phyloP scores from a whole-genome alignment of 2,888 invertebrate species.

The Steromphala cineraria region DNA sequence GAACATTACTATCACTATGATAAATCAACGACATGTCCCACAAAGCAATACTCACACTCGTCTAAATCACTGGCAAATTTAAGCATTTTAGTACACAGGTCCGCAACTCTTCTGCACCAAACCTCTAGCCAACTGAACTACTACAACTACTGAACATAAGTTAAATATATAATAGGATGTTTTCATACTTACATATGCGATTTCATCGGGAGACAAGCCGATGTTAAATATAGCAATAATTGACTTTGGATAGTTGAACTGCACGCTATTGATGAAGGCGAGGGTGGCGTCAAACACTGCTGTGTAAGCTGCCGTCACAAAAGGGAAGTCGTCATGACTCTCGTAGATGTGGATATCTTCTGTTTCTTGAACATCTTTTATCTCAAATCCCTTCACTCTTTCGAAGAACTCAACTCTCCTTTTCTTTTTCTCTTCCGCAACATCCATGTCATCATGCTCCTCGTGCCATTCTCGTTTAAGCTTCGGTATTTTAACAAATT shows the following conservation, averaged over 20 bases:
- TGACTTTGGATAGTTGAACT: conserved; percentile 36
- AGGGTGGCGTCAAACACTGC: conserved; percentile 29
- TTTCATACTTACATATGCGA: not conserved
- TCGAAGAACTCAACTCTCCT: conserved; percentile 28
- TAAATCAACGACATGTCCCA: too few species aligned
- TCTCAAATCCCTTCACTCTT: conserved; percentile 16
- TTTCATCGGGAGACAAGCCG: conserved; percentile 29
- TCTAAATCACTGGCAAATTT: too few species aligned
- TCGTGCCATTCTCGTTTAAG: not conserved
- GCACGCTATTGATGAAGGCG: conserved; percentile 41
- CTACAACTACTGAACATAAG: too few species aligned
- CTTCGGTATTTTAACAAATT: not conserved
- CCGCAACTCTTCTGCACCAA: too few species aligned
- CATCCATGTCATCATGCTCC: conserved; percentile 28
- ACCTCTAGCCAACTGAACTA: too few species aligned
- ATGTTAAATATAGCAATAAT: conserved; percentile 38
- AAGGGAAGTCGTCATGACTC: conserved; percentile 36
- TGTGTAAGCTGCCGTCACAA: conserved; percentile 40
- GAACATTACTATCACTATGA: too few species aligned
- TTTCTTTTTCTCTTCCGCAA: conserved; percentile 33
- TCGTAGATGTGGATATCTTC: conserved; percentile 34
- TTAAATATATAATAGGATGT: too few species aligned
- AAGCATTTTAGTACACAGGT: too few species aligned
- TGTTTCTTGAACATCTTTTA: conserved; percentile 18
- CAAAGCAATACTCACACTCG: too few species aligned